Evolutionary conservation across 2,888 invertebrate species (phyloP), one percentile per base, ranked within the genome.

Genomic region (Sphaeridia pumilis): DNA sequence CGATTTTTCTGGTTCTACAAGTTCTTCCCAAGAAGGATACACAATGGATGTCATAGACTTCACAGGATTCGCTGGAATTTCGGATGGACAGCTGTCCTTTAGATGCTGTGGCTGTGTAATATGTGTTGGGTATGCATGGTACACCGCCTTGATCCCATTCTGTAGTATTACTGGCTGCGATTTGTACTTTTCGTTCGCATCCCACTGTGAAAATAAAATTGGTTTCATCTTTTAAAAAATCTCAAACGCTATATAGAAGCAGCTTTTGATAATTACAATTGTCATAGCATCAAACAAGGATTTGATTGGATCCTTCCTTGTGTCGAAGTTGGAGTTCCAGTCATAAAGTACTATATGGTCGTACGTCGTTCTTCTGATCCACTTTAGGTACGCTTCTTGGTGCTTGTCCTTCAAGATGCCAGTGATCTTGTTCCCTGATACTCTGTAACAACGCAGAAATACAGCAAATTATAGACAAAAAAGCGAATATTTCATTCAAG

Each of bases 101-200:
- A 52, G 27, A 31, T 54, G 54, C 31, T 54, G 51, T 0, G 86
- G 79, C 73, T 89, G 84, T 51, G 85, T 84, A 52, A 84, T 81
- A 59, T 76, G 71, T 26, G 78, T 78, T 1, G 93, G 93, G 71
- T 89, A 93, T 66, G 77, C 78, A 45, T 82, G 76, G 49, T 84
- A 71, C 79, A 87, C 87, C 67, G 84, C 82, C 41, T 55, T 52
- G 43, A 63, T 89, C 1, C 93, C 93, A 0, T 88, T 87, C 53
- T 78, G 72, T n/a, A 93, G 72, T 2, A 87, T 76, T 46, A 83
- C 73, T 12, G 86, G 84, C 27, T 78, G 76, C 25, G 80, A 77
- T 36, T 80, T 75, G 67, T 87, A 82, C 1, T 75, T 77, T 28
- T 78, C 78, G 54, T 79, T 78, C 0, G 79, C 76, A 71, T 92